These are phyloP conservation scores for Margarornis squamiger DNA, from an alignment of 2,797 vertebrate species.

Conservation along the genomic window DNA sequence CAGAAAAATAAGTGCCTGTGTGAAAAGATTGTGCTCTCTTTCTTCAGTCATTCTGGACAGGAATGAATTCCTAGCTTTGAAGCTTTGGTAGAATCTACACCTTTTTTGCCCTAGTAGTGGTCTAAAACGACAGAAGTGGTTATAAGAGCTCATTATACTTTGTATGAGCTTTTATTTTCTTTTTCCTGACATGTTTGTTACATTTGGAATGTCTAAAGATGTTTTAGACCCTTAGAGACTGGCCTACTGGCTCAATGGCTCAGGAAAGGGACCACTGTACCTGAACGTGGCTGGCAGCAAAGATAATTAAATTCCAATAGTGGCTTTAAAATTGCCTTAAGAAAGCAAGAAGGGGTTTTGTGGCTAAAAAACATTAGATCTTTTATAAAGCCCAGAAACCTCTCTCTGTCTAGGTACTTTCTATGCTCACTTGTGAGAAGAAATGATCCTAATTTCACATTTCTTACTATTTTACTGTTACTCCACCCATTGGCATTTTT, in stretches of 20 bases:
- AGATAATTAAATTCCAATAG: neutral
- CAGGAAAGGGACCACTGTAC: neutral
- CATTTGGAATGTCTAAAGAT: neutral
- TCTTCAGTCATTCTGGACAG: neutral
- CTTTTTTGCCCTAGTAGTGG: neutral
- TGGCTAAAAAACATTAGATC: neutral
- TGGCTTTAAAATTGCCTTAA: neutral
- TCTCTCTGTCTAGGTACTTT: neutral
- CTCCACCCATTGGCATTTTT: neutral
- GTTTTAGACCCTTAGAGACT: neutral
- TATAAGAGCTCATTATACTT: neutral
- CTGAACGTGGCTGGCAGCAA: neutral
- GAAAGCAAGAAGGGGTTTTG: neutral
- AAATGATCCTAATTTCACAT: neutral
- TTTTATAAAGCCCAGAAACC: neutral
- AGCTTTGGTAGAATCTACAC: neutral
- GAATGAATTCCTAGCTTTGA: neutral
- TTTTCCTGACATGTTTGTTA: neutral
- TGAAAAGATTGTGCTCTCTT: neutral
- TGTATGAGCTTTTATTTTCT: neutral
- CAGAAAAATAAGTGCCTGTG: rapidly evolving
- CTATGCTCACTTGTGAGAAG: neutral
- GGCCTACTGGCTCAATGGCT: neutral
- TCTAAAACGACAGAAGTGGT: neutral
- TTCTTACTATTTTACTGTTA: neutral